Evolutionary conservation across 2,113 vertebrate species (phyloP), one percentile per base, ranked within the genome.

Genomic region (Odobenus rosmarus): DNA sequence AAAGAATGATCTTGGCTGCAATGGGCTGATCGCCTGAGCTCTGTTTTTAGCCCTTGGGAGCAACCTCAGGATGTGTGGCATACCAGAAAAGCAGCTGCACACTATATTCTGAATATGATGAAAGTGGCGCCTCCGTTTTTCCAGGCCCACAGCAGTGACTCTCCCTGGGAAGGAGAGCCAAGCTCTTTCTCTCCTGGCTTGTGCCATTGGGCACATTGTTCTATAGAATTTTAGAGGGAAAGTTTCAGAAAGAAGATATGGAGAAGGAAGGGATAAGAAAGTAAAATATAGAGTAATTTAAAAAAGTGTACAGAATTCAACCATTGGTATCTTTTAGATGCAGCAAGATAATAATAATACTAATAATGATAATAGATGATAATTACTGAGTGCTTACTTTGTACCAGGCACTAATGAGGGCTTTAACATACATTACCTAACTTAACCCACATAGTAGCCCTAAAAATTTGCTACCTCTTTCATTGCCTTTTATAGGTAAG

Each of bases 51-150:
- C 93, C 23, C 87, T 92, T 93, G 79, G 79, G 97, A 96, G 69
- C 93, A 89, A 88, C 96, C 64, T 97, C 92, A 89, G 96, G 87
- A 96, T 98, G 84, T 57, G 93, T 95, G 39, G 86, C 95, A 98
- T 98, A 95, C 96, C 96, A 97, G 87, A 86, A 93, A 83, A 90
- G 89, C 98, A 98, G 98, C 98, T 98, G 98, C 87, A 59, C n/a
- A 55, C 97, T 97, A 98, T 97, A 96, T 97, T 97, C 93, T 97
- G 98, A 97, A 84, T 95, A 80, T 98, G 96, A 97, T 80, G 83
- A 90, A 92, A 97, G 96, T 77, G 62, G 69, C 26, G 4, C 80
- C 97, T 97, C 90, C 31, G 19, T 93, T 96, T 93, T 96, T 97
- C 95, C 97, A 97, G 90, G 39, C 71, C 74, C 28, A n/a, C n/a